Percentiles rank a stretch among this genome's conserved stretches.
Conservation (phyloP, 2,888 invertebrate genomes). For the Drosophila anomalipes region DNA sequence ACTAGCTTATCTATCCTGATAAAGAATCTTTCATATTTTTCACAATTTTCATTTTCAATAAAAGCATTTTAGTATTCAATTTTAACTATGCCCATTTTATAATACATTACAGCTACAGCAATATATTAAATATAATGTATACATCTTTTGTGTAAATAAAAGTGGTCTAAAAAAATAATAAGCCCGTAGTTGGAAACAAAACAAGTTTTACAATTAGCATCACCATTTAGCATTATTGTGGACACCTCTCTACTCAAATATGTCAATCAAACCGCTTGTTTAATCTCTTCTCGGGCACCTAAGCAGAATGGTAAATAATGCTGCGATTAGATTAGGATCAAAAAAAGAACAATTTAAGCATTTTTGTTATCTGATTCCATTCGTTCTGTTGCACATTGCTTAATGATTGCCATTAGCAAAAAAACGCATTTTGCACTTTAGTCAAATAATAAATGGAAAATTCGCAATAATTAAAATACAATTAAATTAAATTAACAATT, state of each 20-base stretch:
- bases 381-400: not conserved
- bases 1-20: not conserved
- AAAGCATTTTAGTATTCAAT: too few relatives aligned
- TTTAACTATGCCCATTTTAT: too few relatives aligned
- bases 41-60: not conserved
- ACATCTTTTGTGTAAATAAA: not conserved
- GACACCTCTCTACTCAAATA: constrained; percentile 8
- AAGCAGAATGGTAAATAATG: constrained; percentile 25
- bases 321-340: constrained; percentile 36
- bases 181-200: not conserved
- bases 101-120: not conserved
- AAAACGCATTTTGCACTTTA: not conserved
- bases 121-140: not conserved
- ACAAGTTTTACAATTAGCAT: not conserved
- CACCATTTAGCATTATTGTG: not conserved
- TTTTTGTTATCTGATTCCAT: not conserved
- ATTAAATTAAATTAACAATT: constrained; percentile 50
- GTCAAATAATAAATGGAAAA: not conserved
- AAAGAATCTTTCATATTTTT: not conserved
- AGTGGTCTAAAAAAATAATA: too few relatives aligned
- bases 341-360: not conserved
- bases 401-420: not conserved
- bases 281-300: constrained; percentile 3
- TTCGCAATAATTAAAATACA: not conserved
- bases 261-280: constrained; percentile 8